Evolutionary conservation across 2,797 vertebrate genomes (phyloP).

Genomic region (Phrynocephalus forsythii): DNA sequence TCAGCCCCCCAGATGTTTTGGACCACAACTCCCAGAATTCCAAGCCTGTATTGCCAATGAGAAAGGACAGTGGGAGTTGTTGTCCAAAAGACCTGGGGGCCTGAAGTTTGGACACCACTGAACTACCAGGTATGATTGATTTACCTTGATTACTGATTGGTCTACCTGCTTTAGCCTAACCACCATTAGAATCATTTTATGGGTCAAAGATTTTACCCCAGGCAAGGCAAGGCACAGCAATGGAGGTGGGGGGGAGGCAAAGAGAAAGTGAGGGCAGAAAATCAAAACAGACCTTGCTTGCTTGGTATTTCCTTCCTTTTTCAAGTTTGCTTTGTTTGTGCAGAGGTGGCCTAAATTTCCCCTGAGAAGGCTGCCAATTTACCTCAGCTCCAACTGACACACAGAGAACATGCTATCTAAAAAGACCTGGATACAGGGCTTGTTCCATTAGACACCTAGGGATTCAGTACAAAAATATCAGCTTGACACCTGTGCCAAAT

Average conservation of each 20-base stretch:
- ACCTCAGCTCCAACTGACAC: background rate
- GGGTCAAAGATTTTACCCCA: background rate
- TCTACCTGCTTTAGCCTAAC: background rate
- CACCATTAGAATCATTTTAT: background rate
- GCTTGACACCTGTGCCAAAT: background rate
- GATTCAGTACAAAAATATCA: accelerated
- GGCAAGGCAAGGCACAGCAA: background rate
- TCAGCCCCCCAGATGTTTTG: no score
- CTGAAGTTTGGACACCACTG: no score
- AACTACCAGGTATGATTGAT: background rate
- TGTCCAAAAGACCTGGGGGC: no score
- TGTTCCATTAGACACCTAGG: background rate
- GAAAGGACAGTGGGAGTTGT: no score
- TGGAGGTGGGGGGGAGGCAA: background rate
- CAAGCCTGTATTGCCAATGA: no score
- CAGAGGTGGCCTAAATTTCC: background rate
- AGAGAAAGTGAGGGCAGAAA: background rate
- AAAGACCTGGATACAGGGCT: no score
- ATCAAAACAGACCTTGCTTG: no score
- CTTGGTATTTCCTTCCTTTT: no score
- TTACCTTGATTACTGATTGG: background rate
- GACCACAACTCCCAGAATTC: no score
- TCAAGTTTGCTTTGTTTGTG: background rate
- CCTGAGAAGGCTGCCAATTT: background rate
- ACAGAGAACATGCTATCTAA: background rate